Percentiles rank a stretch among this genome's conserved stretches.
phyloP scores from a whole-genome alignment of 2,888 invertebrate species.

The Epinotia nisella region DNA sequence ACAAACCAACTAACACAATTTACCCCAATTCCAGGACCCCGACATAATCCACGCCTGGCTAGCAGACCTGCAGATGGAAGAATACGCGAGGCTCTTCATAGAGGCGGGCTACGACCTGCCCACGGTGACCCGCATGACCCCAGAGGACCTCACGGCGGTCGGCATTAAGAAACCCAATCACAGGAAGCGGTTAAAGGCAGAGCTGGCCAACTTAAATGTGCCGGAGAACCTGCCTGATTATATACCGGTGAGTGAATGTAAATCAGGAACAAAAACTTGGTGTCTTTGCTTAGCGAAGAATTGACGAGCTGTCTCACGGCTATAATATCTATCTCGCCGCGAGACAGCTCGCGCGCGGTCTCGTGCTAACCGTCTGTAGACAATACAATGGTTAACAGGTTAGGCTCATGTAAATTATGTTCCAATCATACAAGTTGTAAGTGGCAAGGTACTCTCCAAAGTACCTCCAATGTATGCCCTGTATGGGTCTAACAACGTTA shows the following conservation, averaged over 20 bases:
- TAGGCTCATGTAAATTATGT: too few species aligned
- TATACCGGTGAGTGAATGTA: conserved; percentile 89
- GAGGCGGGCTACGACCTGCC: conserved; percentile 99
- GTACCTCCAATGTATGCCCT: too few species aligned
- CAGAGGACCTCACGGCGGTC: conserved; percentile 95
- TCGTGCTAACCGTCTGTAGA: too few species aligned
- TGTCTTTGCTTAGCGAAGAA: too few species aligned
- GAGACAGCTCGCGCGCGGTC: too few species aligned
- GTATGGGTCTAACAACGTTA: too few species aligned
- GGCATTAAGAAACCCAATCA: conserved; percentile 99
- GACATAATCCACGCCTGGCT: conserved; percentile 98
- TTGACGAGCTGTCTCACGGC: too few species aligned
- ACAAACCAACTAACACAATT: neutral
- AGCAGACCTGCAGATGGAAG: conserved; percentile 96
- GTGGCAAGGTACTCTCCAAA: too few species aligned
- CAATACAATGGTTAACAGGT: too few species aligned
- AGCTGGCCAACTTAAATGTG: conserved; percentile 97
- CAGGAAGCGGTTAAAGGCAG: conserved; percentile 97
- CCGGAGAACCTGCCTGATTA: conserved; percentile 98
- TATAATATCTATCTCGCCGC: too few species aligned
- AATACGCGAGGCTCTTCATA: conserved; percentile 96
- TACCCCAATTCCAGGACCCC: conserved; percentile 87
- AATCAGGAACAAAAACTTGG: neutral
- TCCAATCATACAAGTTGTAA: too few species aligned
- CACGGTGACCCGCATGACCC: conserved; percentile 99